A percentile compares a stretch with the other conserved stretches of the same genome.
Evolutionary conservation across 2,888 invertebrate genomes (phyloP).

Genomic region (Apamea sordens): DNA sequence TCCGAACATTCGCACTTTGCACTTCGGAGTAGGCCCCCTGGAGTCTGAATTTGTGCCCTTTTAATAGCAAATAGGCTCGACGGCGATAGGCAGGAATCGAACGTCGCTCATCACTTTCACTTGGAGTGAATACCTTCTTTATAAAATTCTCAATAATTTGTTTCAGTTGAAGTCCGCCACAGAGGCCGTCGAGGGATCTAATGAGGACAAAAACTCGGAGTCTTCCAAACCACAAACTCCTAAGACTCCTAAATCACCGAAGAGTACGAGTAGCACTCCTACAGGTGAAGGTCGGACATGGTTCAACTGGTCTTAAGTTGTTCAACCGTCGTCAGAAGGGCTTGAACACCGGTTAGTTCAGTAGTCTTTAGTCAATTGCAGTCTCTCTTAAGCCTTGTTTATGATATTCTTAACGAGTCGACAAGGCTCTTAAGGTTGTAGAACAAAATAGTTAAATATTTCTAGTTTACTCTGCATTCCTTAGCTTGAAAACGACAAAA

Average conservation of each 20-base stretch:
- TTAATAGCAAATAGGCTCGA: neutral
- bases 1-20: no score
- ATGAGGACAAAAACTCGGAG: conserved; percentile 75
- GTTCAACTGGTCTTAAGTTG: conserved; percentile 89
- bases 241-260: conserved; percentile 78
- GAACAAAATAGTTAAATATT: conserved; percentile 21
- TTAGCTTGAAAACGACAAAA: conserved; percentile 10
- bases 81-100: neutral
- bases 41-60: neutral
- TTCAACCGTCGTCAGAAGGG: conserved; percentile 33
- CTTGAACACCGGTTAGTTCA: conserved; percentile 49
- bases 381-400: conserved; percentile 34
- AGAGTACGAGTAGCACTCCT: conserved; percentile 77
- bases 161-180: conserved; percentile 82
- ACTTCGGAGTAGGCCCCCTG: no score
- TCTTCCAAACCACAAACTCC: conserved; percentile 80
- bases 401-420: conserved; percentile 14
- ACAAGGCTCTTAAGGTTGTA: conserved; percentile 1
- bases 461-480: conserved; percentile 11
- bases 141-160: conserved; percentile 1
- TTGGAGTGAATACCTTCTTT: neutral
- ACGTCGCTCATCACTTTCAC: neutral
- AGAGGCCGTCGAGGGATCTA: conserved; percentile 74
- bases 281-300: conserved; percentile 87
- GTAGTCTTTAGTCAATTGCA: conserved; percentile 49